phyloP scores from a whole-genome alignment of 2,797 vertebrate genomes.

The Cynodonichthys magdalenae region DNA sequence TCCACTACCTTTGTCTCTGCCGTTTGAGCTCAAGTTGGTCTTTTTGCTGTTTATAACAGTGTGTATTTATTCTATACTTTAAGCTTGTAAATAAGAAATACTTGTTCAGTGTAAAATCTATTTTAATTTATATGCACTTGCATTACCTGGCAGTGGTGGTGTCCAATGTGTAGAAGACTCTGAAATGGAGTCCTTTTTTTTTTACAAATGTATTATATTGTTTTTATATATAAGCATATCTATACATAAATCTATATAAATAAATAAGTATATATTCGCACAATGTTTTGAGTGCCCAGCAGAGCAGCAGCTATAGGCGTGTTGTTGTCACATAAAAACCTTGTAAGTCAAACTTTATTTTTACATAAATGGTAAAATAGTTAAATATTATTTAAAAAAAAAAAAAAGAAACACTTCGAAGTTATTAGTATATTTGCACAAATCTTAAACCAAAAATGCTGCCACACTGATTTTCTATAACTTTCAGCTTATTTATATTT shows the following conservation, averaged over 20 bases:
- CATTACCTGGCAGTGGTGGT: constrained; percentile 93
- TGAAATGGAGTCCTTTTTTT: constrained; percentile 88
- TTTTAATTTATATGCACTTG: constrained; percentile 99
- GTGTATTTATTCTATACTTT: constrained; percentile 96
- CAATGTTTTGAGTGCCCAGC: constrained; percentile 85
- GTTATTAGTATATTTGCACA: constrained; percentile 35
- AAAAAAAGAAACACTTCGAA: constrained; percentile 7
- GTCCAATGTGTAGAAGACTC: constrained; percentile 94
- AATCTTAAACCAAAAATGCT: constrained; percentile 59
- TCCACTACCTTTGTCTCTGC: constrained; percentile 76
- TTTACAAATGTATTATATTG: constrained; percentile 82
- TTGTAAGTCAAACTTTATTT: constrained; percentile 43
- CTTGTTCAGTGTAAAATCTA: constrained; percentile 96
- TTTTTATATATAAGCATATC: constrained; percentile 61
- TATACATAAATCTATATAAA: constrained; percentile 54
- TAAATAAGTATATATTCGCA: constrained; percentile 80
- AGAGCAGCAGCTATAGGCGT: constrained; percentile 86
- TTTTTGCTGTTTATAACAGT: constrained; percentile 99
- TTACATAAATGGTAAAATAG: constrained; percentile 12
- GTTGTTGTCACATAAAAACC: constrained; percentile 68
- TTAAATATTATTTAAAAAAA: constrained; percentile 18
- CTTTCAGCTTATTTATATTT: constrained; percentile 13
- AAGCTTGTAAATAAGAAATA: constrained; percentile 96
- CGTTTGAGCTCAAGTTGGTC: constrained; percentile 91
- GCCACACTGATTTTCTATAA: constrained; percentile 15